phyloP scores from a whole-genome alignment of 92 coral and sea anemone species.

The Phenganax stokvisi region DNA sequence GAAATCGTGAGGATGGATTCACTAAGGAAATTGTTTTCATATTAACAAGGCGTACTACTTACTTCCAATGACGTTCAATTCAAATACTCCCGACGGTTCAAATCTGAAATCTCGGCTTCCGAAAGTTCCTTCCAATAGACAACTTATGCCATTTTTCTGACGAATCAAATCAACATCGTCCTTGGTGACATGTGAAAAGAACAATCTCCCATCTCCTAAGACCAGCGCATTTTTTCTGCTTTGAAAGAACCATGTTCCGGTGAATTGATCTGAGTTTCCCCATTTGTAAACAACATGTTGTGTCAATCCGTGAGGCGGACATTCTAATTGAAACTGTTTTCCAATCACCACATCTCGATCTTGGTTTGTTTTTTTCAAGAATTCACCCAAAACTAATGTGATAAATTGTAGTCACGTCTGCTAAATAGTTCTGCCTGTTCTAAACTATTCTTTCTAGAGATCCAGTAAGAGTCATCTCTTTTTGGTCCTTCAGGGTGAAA shows the following conservation, averaged over 20 bases:
- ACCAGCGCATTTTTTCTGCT: slow-evolving; percentile 1
- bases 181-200: slow-evolving; percentile 24
- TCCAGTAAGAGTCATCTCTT: not conserved
- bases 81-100: not conserved
- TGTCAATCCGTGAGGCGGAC: slow-evolving; percentile 25
- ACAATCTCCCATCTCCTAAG: slow-evolving; percentile 25
- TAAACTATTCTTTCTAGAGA: too few species aligned
- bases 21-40: too few species aligned
- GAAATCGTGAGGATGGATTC: too few species aligned
- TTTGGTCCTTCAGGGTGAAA: too few species aligned
- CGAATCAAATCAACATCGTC: not conserved
- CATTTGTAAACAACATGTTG: slow-evolving; percentile 28
- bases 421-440: too few species aligned
- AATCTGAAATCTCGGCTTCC: not conserved
- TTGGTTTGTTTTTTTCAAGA: not conserved
- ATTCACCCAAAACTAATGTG: slow-evolving; percentile 19
- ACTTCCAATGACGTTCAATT: slow-evolving; percentile 12
- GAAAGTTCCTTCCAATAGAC: slow-evolving; percentile 1
- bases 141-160: slow-evolving; percentile 4
- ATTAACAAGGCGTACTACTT: not conserved
- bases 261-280: not conserved
- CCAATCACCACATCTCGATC: slow-evolving; percentile 13
- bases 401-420: not conserved
- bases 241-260: slow-evolving; percentile 15
- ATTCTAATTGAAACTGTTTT: not conserved